Evolutionary conservation across 2,113 vertebrate genomes (phyloP).

Genomic region (Poeciliopsis turrubarensis): DNA sequence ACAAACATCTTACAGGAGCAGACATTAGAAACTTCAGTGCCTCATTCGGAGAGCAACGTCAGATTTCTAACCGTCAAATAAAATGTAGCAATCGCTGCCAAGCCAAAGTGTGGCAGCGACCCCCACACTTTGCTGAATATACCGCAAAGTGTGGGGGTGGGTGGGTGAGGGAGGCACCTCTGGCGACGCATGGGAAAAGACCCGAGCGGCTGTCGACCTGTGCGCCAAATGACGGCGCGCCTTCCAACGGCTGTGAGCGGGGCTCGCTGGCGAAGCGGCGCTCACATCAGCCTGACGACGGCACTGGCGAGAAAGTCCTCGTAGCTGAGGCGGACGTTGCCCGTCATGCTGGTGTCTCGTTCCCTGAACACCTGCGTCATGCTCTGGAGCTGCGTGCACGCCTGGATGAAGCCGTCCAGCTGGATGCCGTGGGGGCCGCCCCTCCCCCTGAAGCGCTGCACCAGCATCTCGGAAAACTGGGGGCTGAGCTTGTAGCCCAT

Average conservation of each 20-base stretch:
- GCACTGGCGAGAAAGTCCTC: conserved; percentile 93
- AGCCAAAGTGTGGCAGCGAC: too few species aligned
- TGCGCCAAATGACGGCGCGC: conserved; percentile 30
- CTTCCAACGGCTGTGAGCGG: neutral
- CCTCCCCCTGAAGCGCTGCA: conserved; percentile 73
- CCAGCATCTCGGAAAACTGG: conserved; percentile 89
- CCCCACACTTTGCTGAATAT: too few species aligned
- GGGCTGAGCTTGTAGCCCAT: conserved; percentile 97
- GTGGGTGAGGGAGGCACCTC: conserved; percentile 5
- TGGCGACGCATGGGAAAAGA: conserved; percentile 2
- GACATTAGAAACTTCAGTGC: neutral
- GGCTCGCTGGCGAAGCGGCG: neutral
- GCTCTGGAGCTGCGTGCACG: conserved; percentile 92
- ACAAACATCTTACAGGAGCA: neutral
- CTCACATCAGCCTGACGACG: conserved; percentile 87
- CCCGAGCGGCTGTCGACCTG: conserved; percentile 17
- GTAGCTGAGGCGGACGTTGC: conserved; percentile 86
- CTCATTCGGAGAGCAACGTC: neutral
- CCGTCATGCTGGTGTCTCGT: conserved; percentile 85
- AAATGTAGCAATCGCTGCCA: neutral
- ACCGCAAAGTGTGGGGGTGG: neutral
- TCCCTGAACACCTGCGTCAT: conserved; percentile 90
- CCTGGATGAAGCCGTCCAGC: conserved; percentile 94
- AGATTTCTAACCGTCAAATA: conserved; percentile 11
- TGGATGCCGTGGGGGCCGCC: conserved; percentile 82